A percentile compares a stretch with the other conserved stretches of the same genome.
Conservation (phyloP, 1,140 invertebrate species). For the Ladona fulva region DNA sequence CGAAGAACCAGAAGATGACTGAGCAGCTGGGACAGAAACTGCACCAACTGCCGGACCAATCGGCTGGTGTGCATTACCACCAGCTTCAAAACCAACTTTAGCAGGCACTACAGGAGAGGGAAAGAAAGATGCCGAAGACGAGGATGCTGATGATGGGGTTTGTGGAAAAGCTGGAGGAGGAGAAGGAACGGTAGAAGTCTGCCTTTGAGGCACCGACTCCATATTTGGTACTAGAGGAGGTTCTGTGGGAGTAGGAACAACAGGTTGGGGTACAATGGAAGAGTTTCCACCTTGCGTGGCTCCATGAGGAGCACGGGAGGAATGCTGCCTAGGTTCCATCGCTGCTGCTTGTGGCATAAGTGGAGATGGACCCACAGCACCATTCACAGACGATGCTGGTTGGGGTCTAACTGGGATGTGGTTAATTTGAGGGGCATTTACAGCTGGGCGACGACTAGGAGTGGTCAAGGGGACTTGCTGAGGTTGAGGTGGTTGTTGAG, state of each 20-base stretch:
- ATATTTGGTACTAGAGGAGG: conserved; percentile 24
- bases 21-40: conserved; percentile 22
- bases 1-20: conserved; percentile 18
- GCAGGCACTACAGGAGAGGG: background rate
- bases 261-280: background rate
- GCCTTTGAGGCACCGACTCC: conserved; percentile 22
- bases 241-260: conserved; percentile 21
- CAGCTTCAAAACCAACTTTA: conserved; percentile 16
- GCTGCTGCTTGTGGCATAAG: background rate
- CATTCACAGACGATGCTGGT: background rate
- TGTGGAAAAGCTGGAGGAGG: conserved; percentile 23
- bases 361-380: background rate
- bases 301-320: background rate
- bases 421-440: conserved; percentile 28
- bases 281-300: background rate
- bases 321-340: background rate
- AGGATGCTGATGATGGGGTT: conserved; percentile 24
- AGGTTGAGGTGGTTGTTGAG: background rate
- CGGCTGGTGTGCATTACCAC: conserved; percentile 21
- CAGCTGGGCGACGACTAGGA: conserved; percentile 23
- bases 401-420: background rate
- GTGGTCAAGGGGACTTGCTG: background rate
- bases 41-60: conserved; percentile 25
- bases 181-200: conserved; percentile 20
- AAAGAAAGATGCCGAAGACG: conserved; percentile 18